Conservation (phyloP, 2,113 vertebrate species). For the Syngnathus floridae region DNA sequence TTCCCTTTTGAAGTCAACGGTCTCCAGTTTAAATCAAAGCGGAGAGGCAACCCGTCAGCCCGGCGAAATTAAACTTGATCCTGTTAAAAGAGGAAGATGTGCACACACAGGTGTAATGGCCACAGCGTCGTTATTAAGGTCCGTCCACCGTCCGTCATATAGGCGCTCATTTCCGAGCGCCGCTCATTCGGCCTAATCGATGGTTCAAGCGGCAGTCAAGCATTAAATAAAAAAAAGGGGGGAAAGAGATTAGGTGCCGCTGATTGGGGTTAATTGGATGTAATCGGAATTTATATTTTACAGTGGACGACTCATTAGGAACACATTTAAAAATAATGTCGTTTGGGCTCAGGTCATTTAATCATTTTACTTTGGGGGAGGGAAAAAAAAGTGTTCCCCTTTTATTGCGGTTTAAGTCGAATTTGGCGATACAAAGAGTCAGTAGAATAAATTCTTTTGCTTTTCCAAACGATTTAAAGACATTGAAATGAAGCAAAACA, state of each 20-base stretch:
- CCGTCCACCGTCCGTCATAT: constrained; percentile 75
- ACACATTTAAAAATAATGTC: constrained; percentile 74
- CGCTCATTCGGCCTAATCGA: constrained; percentile 88
- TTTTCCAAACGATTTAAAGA: too few species aligned
- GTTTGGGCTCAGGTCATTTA: constrained; percentile 73
- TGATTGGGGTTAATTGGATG: constrained; percentile 99
- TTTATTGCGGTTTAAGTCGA: neutral
- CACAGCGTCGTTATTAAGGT: constrained; percentile 70
- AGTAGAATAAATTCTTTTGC: too few species aligned
- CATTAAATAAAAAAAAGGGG: constrained; percentile 88
- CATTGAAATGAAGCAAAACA: too few species aligned
- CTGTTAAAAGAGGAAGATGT: constrained; percentile 58
- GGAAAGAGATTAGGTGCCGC: constrained; percentile 81
- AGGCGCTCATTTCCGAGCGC: constrained; percentile 85
- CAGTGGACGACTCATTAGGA: constrained; percentile 81
- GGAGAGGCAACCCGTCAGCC: constrained; percentile 58
- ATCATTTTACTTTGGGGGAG: constrained; percentile 59
- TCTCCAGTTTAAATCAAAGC: constrained; percentile 68
- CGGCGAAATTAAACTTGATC: constrained; percentile 68
- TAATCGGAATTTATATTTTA: constrained; percentile 96
- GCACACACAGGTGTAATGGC: constrained; percentile 67
- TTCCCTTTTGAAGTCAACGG: constrained; percentile 60
- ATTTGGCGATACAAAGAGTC: neutral
- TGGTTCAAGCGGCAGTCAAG: constrained; percentile 82
- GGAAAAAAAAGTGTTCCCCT: constrained; percentile 22